Base-by-base conservation (phyloP, 2,113 vertebrate genomes). In the Callocephalon fimbriatum region DNA sequence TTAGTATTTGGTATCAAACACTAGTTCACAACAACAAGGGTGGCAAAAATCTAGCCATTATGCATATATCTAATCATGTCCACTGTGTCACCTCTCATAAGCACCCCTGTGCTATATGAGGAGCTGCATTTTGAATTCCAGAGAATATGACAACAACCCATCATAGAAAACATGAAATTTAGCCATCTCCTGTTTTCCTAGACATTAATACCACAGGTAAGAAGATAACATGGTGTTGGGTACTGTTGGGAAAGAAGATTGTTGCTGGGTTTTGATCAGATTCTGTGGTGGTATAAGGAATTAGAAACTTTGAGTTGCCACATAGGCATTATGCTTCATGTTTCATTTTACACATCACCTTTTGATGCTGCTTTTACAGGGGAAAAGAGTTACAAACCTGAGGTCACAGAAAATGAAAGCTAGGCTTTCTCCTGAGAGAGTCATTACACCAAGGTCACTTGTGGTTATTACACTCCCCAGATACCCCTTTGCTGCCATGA, bases 401-500 rank as follows among this genome's bases (percentile, higher is more conserved):
- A 51, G 48, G 88, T 85, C 53, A 42, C 32, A 84, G 73, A 92
- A 74, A 88, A 94, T 90, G 82, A 88, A 92, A 95, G 45, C 70
- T 53, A 48, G 54, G 65, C 68, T 88, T 93, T 92, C 81, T 95
- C 86, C 67, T 79, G 62, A 92, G 88, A 91, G 70, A 95, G 50
- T 50, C 83, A 89, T 82, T 74, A 85, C 48, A 81, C 72, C 96
- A 96, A 95, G 96, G 88, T 96, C 93, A 89, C 92, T 90, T 91
- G 85, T 87, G 87, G 47, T 95, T 94, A 95, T 96, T 94, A 86
- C 58, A 62, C 44, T 97, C 90, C 87, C 81, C 68, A 81, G 58
- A 81, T 94, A 92, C 59, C 91, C 38, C 74, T 93, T 94, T 88
- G 75, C 82, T 77, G 86, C 79, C 87, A 66, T 94, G 90, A 94